Conservation (phyloP, 1,140 invertebrate genomes). For the Ericerus pela region DNA sequence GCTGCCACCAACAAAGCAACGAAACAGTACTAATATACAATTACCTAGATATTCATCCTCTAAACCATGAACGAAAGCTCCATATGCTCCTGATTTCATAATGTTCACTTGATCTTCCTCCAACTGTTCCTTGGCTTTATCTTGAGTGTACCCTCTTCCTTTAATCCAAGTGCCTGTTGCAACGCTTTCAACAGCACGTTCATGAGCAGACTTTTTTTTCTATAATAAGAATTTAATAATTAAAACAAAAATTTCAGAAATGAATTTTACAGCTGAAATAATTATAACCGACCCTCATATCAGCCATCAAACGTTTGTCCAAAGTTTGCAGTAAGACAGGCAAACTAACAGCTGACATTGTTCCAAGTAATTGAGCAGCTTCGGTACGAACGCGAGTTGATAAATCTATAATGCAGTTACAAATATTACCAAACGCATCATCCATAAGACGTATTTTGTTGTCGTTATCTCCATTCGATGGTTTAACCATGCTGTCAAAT, state of each 20-base stretch:
- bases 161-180: constrained; percentile 77
- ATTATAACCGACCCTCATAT: constrained; percentile 50
- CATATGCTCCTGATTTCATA: constrained; percentile 86
- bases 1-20: background rate
- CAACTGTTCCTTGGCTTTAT: constrained; percentile 60
- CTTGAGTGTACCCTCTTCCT: constrained; percentile 82
- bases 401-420: constrained; percentile 84
- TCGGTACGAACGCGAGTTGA: constrained; percentile 65
- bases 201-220: constrained; percentile 59
- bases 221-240: constrained; percentile 24
- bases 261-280: constrained; percentile 1
- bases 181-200: constrained; percentile 62
- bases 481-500: background rate
- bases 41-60: constrained; percentile 93
- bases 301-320: constrained; percentile 97
- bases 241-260: constrained; percentile 9
- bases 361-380: constrained; percentile 61
- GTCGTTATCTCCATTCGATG: constrained; percentile 49
- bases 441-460: constrained; percentile 83
- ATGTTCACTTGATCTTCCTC: constrained; percentile 64
- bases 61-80: constrained; percentile 93
- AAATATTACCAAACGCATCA: constrained; percentile 92
- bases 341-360: constrained; percentile 71
- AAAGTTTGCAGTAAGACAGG: constrained; percentile 83
- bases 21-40: background rate